A percentile compares a stretch with the other conserved stretches of the same genome.
Conservation (phyloP, 2,797 vertebrate species). For the Hydrophis major region DNA sequence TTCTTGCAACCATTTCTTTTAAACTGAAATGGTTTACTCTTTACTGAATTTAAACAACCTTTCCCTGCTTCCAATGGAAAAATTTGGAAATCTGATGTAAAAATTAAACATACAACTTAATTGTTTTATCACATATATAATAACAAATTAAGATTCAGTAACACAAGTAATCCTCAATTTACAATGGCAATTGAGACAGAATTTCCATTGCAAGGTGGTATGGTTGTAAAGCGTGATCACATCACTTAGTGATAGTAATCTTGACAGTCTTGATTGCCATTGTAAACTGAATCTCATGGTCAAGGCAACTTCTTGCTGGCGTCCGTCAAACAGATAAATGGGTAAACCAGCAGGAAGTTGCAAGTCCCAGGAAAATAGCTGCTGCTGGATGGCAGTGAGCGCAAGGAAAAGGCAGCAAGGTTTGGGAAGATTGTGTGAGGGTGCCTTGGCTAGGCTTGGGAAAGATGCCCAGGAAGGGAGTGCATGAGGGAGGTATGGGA, state of each 20-base stretch:
- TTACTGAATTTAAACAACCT: not conserved
- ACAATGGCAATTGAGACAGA: not conserved
- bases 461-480: not conserved
- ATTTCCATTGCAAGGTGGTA: not conserved
- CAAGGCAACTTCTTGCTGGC: not conserved
- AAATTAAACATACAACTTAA: not conserved
- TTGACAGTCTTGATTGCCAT: not conserved
- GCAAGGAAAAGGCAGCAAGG: not conserved
- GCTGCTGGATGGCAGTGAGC: not conserved
- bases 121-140: not conserved
- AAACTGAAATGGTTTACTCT: not conserved
- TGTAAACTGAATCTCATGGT: not conserved
- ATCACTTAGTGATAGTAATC: not conserved
- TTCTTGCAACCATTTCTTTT: conserved; percentile 1
- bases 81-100: not conserved
- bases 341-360: not conserved
- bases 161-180: not conserved
- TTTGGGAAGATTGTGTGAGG: not conserved
- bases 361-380: not conserved
- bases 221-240: not conserved
- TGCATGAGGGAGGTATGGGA: not conserved
- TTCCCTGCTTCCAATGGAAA: not conserved
- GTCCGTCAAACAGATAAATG: not conserved
- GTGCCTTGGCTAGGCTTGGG: not conserved
- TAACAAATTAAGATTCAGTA: not conserved